Conservation (phyloP, 2,113 vertebrate genomes). For the Cricetomys ansorgei region DNA sequence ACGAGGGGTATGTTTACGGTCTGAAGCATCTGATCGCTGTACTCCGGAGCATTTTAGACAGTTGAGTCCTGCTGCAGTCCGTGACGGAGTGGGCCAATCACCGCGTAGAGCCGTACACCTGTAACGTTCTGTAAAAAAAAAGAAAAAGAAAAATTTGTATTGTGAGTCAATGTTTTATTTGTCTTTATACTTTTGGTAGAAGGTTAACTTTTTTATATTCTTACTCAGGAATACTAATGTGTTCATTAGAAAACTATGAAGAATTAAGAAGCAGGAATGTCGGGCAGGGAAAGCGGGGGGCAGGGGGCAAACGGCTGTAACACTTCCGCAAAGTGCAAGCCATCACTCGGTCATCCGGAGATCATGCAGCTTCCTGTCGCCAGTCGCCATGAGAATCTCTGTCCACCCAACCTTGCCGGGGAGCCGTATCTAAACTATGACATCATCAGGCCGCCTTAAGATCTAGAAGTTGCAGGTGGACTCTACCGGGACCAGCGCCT, state of each 20-base stretch:
- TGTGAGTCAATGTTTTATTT: constrained; percentile 88
- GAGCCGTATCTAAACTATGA: constrained; percentile 82
- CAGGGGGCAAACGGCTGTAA: constrained; percentile 62
- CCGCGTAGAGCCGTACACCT: constrained; percentile 88
- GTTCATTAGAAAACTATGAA: constrained; percentile 85
- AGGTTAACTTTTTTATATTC: constrained; percentile 92
- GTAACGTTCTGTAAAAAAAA: constrained; percentile 88
- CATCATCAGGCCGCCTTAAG: constrained; percentile 61
- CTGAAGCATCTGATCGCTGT: constrained; percentile 95
- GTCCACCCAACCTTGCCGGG: constrained; percentile 77
- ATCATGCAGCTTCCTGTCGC: constrained; percentile 74
- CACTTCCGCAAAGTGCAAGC: constrained; percentile 73
- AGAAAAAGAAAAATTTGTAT: constrained; percentile 90
- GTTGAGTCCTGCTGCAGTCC: constrained; percentile 85
- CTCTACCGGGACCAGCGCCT: constrained; percentile 68
- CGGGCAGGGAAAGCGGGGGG: constrained; percentile 75
- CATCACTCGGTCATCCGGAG: constrained; percentile 59
- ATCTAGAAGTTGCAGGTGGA: constrained; percentile 64
- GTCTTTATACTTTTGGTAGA: constrained; percentile 92
- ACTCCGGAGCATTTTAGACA: constrained; percentile 94
- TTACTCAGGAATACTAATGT: constrained; percentile 97
- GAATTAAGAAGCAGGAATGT: constrained; percentile 81
- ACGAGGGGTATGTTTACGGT: constrained; percentile 96
- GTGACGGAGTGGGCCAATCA: constrained; percentile 85
- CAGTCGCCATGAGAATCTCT: constrained; percentile 75